Evolutionary conservation across 1,140 invertebrate genomes (phyloP).

Genomic region (Melipona quadrifasciata): DNA sequence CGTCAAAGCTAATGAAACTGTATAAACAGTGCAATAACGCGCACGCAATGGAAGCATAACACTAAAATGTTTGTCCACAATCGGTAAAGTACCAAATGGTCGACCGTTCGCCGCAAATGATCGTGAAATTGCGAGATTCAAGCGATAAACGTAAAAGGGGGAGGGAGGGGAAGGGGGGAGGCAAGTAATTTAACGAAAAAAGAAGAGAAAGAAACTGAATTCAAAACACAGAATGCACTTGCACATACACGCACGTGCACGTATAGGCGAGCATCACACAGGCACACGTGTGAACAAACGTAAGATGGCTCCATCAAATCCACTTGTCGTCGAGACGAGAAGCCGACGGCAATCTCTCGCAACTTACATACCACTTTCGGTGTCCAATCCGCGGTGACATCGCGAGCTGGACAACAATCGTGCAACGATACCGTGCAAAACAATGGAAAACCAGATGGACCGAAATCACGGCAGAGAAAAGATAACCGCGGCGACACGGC

Average conservation of each 20-base stretch:
- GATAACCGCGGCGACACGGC: constrained; percentile 66
- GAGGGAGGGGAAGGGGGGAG: neutral
- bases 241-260: constrained; percentile 29
- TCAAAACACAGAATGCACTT: constrained; percentile 19
- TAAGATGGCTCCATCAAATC: constrained; percentile 60
- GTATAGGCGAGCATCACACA: constrained; percentile 19
- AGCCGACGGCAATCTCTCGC: neutral
- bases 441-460: constrained; percentile 32
- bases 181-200: neutral
- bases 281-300: constrained; percentile 24
- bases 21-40: constrained; percentile 20
- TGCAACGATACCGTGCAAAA: constrained; percentile 35
- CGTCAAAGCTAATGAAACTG: neutral
- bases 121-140: neutral
- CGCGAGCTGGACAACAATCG: constrained; percentile 28
- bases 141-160: neutral
- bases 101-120: neutral
- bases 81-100: neutral
- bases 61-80: neutral
- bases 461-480: constrained; percentile 43
- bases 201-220: neutral
- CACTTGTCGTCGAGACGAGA: neutral
- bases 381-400: constrained; percentile 38
- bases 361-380: constrained; percentile 55
- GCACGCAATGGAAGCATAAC: neutral